Percentiles rank a stretch among this genome's conserved stretches.
phyloP scores from a whole-genome alignment of 1,140 invertebrate species.

The Cyrtorhinus lividipennis region DNA sequence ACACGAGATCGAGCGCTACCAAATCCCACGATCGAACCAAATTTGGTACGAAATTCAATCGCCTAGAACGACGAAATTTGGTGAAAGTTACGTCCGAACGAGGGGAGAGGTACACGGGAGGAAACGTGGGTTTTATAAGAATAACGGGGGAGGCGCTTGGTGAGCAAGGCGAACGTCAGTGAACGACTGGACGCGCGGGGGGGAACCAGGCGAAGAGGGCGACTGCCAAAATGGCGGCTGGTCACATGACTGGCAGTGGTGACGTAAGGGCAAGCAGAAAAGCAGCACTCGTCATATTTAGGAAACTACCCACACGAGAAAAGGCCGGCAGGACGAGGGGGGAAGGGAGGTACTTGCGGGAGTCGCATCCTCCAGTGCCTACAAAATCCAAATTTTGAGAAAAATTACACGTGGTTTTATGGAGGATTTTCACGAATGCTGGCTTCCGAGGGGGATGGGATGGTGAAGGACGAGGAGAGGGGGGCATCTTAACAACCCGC shows the following conservation, averaged over 20 bases:
- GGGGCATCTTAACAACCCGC: no score
- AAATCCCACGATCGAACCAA: no score
- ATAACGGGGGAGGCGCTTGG: neutral
- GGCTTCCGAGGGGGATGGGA: no score
- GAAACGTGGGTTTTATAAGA: neutral
- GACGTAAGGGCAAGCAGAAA: slow-evolving; percentile 14
- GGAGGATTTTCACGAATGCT: no score
- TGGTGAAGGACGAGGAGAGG: no score
- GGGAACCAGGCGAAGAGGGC: neutral
- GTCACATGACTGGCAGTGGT: slow-evolving; percentile 19
- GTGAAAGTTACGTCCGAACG: no score
- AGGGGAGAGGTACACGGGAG: neutral
- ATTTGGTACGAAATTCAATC: no score
- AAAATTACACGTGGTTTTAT: no score
- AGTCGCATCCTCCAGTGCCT: no score
- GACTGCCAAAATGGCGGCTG: slow-evolving; percentile 17
- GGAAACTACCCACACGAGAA: neutral
- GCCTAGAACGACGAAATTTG: neutral
- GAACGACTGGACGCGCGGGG: neutral
- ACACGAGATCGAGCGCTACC: neutral
- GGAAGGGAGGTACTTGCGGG: no score
- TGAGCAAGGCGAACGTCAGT: neutral
- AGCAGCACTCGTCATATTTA: no score
- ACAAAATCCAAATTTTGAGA: no score
- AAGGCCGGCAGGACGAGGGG: neutral